These are phyloP conservation scores for Girardinichthys multiradiatus DNA, from an alignment of 2,113 vertebrate species.

Conservation along the genomic window DNA sequence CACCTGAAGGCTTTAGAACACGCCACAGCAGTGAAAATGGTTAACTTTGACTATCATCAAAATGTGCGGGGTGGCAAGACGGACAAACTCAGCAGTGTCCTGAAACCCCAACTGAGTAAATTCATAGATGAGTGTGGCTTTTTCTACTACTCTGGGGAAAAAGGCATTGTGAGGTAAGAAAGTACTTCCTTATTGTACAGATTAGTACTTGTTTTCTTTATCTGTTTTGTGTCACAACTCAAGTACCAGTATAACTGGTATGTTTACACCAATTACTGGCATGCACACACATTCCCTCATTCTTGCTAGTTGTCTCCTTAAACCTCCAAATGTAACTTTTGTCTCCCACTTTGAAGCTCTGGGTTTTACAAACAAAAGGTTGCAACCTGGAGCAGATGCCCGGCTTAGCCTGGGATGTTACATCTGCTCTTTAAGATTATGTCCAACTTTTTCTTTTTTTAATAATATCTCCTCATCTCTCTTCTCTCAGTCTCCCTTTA, in stretches of 20 bases:
- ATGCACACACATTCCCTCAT: not conserved
- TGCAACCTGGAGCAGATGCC: no score
- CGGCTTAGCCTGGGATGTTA: no score
- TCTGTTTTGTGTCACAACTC: not conserved
- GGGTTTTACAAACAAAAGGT: no score
- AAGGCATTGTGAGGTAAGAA: constrained; percentile 86
- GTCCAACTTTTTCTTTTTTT: no score
- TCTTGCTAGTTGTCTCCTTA: no score
- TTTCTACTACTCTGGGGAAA: constrained; percentile 91
- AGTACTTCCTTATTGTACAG: not conserved
- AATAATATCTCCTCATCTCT: not conserved
- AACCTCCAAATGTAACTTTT: no score
- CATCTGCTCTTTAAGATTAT: no score
- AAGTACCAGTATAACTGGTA: not conserved
- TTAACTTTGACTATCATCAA: constrained; percentile 99
- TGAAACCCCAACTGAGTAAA: constrained; percentile 90
- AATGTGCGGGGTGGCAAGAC: constrained; percentile 96
- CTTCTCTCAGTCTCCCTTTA: not conserved
- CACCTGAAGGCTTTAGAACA: constrained; percentile 98
- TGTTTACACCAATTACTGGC: no score
- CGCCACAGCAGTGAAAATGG: constrained; percentile 87
- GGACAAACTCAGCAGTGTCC: constrained; percentile 90
- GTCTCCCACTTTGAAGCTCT: no score
- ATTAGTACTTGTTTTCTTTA: not conserved
- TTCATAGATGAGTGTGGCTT: constrained; percentile 93